A percentile compares a stretch with the other conserved stretches of the same genome.
Conservation (phyloP, 2,113 vertebrate genomes). For the Serinus canaria region DNA sequence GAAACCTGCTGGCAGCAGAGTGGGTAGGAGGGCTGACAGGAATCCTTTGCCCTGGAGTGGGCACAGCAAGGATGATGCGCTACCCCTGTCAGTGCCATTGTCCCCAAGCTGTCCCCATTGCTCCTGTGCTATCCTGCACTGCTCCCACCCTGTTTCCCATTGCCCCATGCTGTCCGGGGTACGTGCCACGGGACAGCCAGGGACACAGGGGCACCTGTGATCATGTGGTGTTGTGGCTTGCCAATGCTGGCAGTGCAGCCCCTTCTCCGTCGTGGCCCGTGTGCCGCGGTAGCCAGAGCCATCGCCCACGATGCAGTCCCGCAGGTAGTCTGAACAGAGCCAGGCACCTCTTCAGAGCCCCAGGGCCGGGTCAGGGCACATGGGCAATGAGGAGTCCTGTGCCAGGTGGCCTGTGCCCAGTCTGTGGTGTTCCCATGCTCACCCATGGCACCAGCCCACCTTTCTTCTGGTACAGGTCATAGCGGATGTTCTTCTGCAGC, state of each 20-base stretch:
- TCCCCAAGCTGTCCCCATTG: neutral
- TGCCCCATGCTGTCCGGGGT: neutral
- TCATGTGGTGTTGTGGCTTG: constrained; percentile 89
- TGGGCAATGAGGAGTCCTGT: neutral
- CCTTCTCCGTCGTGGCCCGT: constrained; percentile 73
- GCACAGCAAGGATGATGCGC: neutral
- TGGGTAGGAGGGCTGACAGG: neutral
- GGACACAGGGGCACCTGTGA: constrained; percentile 77
- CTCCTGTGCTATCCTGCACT: neutral
- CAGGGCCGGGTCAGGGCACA: rapidly evolving
- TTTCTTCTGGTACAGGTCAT: constrained; percentile 96
- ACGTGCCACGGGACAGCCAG: rapidly evolving
- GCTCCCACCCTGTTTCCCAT: neutral
- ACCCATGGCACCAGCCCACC: constrained; percentile 57
- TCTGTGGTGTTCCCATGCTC: neutral
- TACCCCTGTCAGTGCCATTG: neutral
- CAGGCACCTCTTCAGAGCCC: neutral
- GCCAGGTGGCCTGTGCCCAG: rapidly evolving
- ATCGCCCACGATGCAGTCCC: constrained; percentile 83
- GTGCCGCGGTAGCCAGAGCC: constrained; percentile 86
- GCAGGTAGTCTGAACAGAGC: constrained; percentile 81
- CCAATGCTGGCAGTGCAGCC: constrained; percentile 89
- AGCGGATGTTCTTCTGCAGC: constrained; percentile 86
- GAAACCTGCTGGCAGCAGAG: constrained; percentile 75
- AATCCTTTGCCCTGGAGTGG: rapidly evolving